These are phyloP conservation scores for Tinamus major DNA, from an alignment of 2,797 vertebrate species.

Conservation along the genomic window DNA sequence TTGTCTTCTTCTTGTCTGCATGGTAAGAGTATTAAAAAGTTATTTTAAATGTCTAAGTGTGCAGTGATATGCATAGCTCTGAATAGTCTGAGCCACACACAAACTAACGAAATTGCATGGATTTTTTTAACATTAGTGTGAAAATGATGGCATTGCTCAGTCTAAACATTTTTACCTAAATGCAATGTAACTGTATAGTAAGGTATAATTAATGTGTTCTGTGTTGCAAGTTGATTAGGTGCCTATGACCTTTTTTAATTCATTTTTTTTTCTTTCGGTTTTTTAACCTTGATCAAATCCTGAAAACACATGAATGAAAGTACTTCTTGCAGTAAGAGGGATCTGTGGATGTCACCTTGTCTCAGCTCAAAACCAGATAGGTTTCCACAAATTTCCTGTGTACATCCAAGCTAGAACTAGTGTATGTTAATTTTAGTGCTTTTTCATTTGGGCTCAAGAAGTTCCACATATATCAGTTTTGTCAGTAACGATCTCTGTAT, in stretches of 20 bases:
- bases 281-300: slow-evolving; percentile 28
- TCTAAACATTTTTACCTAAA: slow-evolving; percentile 54
- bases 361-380: neutral
- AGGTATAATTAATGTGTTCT: slow-evolving; percentile 41
- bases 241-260: slow-evolving; percentile 27
- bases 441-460: neutral
- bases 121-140: slow-evolving; percentile 45
- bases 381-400: slow-evolving; percentile 23
- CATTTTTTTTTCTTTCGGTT: neutral
- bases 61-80: slow-evolving; percentile 38
- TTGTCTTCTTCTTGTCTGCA: neutral
- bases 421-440: neutral
- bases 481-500: neutral
- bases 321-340: neutral
- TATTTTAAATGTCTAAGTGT: slow-evolving; percentile 17
- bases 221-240: slow-evolving; percentile 39
- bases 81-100: slow-evolving; percentile 14
- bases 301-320: slow-evolving; percentile 32
- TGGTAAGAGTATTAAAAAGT: slow-evolving; percentile 13
- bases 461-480: neutral
- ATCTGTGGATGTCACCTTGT: neutral
- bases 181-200: slow-evolving; percentile 29
- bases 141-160: slow-evolving; percentile 13
- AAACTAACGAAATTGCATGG: slow-evolving; percentile 34
- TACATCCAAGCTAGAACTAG: neutral